Evolutionary conservation across 2,113 vertebrate genomes (phyloP).

Genomic region (Amblyornis subalaris): DNA sequence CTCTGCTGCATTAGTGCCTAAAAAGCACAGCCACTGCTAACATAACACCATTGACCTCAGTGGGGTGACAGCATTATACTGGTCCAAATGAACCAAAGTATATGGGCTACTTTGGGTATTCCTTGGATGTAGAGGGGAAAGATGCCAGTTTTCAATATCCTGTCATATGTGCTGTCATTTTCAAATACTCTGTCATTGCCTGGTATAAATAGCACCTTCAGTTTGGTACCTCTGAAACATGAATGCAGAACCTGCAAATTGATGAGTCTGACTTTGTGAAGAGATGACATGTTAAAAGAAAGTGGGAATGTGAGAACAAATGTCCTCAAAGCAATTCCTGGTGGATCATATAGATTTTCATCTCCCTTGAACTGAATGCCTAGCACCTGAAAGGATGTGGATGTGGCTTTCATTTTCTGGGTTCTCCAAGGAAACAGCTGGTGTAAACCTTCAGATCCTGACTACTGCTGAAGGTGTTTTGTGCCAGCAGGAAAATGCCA

Average conservation of each 20-base stretch:
- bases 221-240: background rate
- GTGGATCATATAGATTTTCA: background rate
- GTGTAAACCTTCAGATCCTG: background rate
- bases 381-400: background rate
- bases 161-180: background rate
- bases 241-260: background rate
- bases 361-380: background rate
- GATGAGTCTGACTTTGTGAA: background rate
- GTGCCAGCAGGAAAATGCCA: background rate
- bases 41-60: background rate
- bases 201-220: background rate
- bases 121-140: background rate
- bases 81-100: background rate
- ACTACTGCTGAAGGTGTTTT: background rate
- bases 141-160: background rate
- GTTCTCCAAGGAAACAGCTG: background rate
- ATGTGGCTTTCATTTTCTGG: background rate
- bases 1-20: background rate
- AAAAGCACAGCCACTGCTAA: background rate
- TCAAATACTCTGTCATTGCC: background rate
- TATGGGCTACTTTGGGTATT: background rate
- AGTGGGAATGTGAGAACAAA: background rate
- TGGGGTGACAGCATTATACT: background rate
- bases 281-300: background rate
- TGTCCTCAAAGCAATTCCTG: background rate